Conservation (phyloP, 2,113 vertebrate species). For the Xiphophorus couchianus region DNA sequence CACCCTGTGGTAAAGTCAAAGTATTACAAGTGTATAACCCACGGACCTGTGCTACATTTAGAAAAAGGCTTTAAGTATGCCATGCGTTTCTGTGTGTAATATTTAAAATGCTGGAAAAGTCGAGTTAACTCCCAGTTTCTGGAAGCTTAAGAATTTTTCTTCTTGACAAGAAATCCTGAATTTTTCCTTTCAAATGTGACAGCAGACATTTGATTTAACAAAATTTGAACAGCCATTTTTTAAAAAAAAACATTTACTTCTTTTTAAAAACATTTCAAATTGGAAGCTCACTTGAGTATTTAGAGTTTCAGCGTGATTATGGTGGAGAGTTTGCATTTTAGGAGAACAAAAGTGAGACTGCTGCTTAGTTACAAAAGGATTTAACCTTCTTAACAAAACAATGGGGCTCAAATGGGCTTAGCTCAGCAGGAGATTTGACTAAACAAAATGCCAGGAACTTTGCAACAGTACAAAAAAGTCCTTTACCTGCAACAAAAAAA, state of each 20-base stretch:
- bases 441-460: constrained; percentile 27
- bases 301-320: neutral
- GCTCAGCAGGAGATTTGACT: constrained; percentile 17
- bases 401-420: constrained; percentile 17
- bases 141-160: constrained; percentile 30
- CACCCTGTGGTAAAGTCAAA: constrained; percentile 41
- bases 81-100: constrained; percentile 45
- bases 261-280: neutral
- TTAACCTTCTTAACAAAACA: constrained; percentile 18
- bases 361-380: constrained; percentile 63
- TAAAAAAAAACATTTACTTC: neutral
- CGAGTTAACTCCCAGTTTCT: constrained; percentile 4
- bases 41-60: no score
- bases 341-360: constrained; percentile 11
- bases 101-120: constrained; percentile 68
- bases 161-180: constrained; percentile 59
- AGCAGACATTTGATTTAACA: neutral
- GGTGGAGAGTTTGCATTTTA: neutral
- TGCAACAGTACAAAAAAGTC: constrained; percentile 53
- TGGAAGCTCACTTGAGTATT: neutral
- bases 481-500: no score
- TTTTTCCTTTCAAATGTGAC: constrained; percentile 60
- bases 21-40: neutral
- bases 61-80: no score
- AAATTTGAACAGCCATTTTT: constrained; percentile 43